Evolutionary conservation across 2,888 invertebrate species (phyloP).

Genomic region (Megamerina dolium): DNA sequence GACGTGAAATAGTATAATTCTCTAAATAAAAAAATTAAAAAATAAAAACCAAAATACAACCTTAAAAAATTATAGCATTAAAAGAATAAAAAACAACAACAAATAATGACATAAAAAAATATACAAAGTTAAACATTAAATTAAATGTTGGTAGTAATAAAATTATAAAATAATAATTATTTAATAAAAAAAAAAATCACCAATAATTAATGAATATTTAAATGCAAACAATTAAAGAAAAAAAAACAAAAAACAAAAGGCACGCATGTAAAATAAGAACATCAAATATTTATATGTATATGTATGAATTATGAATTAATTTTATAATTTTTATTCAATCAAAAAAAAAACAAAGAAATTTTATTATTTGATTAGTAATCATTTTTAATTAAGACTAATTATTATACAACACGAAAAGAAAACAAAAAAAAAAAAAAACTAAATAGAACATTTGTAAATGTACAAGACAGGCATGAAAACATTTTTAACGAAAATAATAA

Average conservation of each 20-base stretch:
- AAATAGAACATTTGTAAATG: constrained; percentile 18
- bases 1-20: too few relatives aligned
- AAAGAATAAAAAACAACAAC: constrained; percentile 1
- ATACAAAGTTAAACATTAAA: constrained; percentile 19
- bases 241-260: too few relatives aligned
- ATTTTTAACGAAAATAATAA: constrained; percentile 17
- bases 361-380: too few relatives aligned
- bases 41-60: background rate
- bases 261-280: too few relatives aligned
- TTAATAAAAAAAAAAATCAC: constrained; percentile 15
- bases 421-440: constrained; percentile 12
- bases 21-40: too few relatives aligned
- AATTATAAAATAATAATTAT: constrained; percentile 23
- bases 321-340: too few relatives aligned
- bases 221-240: too few relatives aligned
- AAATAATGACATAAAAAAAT: constrained; percentile 9
- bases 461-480: constrained; percentile 14
- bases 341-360: too few relatives aligned
- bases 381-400: constrained; percentile 7
- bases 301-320: too few relatives aligned
- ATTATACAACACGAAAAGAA: constrained; percentile 5
- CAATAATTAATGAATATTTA: too few relatives aligned
- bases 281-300: too few relatives aligned
- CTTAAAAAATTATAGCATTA: constrained; percentile 5
- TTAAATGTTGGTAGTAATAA: constrained; percentile 20